These are phyloP conservation scores for Ophion ellenae DNA, from an alignment of 2,888 invertebrate species.

Conservation along the genomic window DNA sequence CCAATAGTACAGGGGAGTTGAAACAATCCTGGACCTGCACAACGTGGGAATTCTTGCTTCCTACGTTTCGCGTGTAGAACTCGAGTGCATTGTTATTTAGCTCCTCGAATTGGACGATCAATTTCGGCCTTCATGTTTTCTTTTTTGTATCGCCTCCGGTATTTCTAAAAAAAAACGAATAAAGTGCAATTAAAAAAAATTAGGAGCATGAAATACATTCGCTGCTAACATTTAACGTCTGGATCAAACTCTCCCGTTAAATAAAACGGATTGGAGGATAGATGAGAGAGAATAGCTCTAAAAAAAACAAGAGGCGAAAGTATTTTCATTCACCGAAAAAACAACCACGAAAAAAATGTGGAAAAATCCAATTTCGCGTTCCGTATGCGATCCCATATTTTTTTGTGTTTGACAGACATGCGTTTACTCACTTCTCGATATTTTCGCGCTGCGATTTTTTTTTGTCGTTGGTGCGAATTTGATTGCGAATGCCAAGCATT, in stretches of 20 bases:
- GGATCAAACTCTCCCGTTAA: background rate
- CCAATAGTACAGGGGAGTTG: background rate
- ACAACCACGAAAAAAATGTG: conserved; percentile 14
- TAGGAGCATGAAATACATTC: background rate
- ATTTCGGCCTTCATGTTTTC: background rate
- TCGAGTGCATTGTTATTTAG: background rate
- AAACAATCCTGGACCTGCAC: background rate
- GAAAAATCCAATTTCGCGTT: background rate
- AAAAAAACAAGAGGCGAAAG: background rate
- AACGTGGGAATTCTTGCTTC: background rate
- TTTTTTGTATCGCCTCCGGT: background rate
- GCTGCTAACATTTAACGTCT: background rate
- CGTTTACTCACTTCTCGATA: background rate
- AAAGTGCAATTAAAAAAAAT: background rate
- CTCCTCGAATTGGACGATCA: background rate
- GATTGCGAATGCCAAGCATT: background rate
- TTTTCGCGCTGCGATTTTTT: background rate
- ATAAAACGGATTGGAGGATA: background rate
- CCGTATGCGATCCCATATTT: background rate
- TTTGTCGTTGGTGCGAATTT: background rate
- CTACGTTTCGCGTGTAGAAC: background rate
- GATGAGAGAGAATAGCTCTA: background rate
- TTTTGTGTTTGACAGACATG: background rate
- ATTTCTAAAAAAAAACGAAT: background rate
- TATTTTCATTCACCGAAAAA: background rate